Conservation (phyloP, 2,888 invertebrate genomes). For the Leptopilina drosophilae region DNA sequence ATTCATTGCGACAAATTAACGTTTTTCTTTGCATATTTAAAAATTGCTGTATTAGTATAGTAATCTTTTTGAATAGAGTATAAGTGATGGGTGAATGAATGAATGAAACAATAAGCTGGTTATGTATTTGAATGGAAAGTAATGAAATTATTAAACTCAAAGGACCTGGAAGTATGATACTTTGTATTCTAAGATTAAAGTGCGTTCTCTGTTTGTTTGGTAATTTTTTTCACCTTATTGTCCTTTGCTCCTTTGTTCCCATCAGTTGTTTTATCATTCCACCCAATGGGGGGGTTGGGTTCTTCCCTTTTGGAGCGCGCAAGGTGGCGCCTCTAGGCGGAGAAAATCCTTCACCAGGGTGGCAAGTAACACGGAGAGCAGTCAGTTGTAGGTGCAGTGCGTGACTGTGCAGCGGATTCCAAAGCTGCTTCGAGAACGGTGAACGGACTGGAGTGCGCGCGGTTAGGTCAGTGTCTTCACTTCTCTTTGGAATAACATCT, state of each 20-base stretch:
- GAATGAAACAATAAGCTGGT: not conserved
- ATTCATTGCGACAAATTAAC: no score
- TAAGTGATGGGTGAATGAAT: not conserved
- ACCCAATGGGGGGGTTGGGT: constrained; percentile 43
- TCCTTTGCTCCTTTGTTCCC: constrained; percentile 23
- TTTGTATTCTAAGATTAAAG: constrained; percentile 18
- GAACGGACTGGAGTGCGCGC: constrained; percentile 66
- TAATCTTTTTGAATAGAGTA: not conserved
- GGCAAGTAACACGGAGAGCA: constrained; percentile 53
- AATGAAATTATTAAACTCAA: not conserved
- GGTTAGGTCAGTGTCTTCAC: constrained; percentile 64
- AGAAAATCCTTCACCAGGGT: constrained; percentile 55
- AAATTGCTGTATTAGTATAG: not conserved
- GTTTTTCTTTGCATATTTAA: not conserved
- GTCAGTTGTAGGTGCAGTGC: constrained; percentile 74
- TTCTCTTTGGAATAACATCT: constrained; percentile 32
- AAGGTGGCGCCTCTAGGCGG: constrained; percentile 64
- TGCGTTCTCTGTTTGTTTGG: constrained; percentile 37
- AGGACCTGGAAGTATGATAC: not conserved
- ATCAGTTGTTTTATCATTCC: constrained; percentile 39
- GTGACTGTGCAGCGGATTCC: constrained; percentile 72
- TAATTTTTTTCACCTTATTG: constrained; percentile 27
- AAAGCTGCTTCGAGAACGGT: constrained; percentile 63
- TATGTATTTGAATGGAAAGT: not conserved
- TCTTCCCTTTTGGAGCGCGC: constrained; percentile 48